A percentile compares a stretch with the other conserved stretches of the same genome.
Conservation (phyloP, 2,113 vertebrate species). For the Atherinomorus stipes region DNA sequence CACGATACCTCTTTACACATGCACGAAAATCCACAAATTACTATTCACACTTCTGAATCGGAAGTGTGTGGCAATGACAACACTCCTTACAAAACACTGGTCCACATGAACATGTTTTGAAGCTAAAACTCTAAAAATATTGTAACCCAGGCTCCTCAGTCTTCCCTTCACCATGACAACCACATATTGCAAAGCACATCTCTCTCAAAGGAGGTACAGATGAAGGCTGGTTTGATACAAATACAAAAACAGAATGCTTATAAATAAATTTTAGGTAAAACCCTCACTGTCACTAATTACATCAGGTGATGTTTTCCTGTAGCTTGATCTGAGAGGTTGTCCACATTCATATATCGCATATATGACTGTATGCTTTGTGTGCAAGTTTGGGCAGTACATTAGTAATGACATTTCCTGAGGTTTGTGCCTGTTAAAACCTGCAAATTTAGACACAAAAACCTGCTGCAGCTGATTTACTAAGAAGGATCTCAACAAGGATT, state of each 20-base stretch:
- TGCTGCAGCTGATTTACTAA: too few species aligned
- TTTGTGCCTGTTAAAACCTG: too few species aligned
- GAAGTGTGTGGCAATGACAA: not conserved
- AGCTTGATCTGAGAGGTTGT: too few species aligned
- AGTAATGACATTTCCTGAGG: too few species aligned
- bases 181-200: slow-evolving; percentile 24
- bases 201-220: slow-evolving; percentile 26
- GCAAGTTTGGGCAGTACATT: too few species aligned
- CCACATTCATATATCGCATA: too few species aligned
- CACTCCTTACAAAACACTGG: not conserved
- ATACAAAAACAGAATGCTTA: not conserved
- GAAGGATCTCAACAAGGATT: too few species aligned
- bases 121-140: slow-evolving; percentile 19
- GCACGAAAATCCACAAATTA: not conserved
- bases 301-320: too few species aligned
- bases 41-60: not conserved
- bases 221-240: slow-evolving; percentile 13
- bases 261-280: too few species aligned
- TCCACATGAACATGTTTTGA: not conserved
- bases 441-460: too few species aligned
- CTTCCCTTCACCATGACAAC: slow-evolving; percentile 68
- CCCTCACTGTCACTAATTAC: too few species aligned
- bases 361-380: too few species aligned
- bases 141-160: slow-evolving; percentile 17
- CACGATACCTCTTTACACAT: not conserved